These are phyloP conservation scores for Pycnomerus fuliginosus DNA, from an alignment of 2,888 invertebrate genomes.

Conservation along the genomic window DNA sequence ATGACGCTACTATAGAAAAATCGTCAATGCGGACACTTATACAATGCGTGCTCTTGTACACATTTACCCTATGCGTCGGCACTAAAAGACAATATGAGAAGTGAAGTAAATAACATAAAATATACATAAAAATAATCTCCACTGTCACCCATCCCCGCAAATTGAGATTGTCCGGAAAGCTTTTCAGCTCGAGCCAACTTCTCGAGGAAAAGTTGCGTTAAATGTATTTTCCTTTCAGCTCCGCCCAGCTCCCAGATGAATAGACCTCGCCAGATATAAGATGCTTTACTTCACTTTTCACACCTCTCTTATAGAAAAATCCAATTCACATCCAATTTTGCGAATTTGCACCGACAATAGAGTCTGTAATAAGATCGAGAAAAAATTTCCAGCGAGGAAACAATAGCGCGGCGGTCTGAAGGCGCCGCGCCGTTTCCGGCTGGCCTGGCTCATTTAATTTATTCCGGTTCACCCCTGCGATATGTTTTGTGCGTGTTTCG, in stretches of 20 bases:
- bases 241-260: slow-evolving; percentile 32
- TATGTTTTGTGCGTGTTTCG: slow-evolving; percentile 25
- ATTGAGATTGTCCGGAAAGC: no score
- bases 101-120: no score
- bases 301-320: slow-evolving; percentile 36
- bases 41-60: no score
- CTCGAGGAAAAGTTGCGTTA: not conserved
- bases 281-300: slow-evolving; percentile 31
- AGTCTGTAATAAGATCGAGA: slow-evolving; percentile 39
- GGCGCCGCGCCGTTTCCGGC: slow-evolving; percentile 10
- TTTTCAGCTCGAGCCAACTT: no score
- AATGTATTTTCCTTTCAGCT: not conserved
- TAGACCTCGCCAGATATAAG: slow-evolving; percentile 29
- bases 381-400: slow-evolving; percentile 39
- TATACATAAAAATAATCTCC: no score
- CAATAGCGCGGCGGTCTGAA: slow-evolving; percentile 7
- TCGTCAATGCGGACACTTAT: no score
- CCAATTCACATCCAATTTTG: slow-evolving; percentile 51
- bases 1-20: no score
- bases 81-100: no score
- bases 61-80: no score
- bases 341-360: slow-evolving; percentile 47
- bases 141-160: no score
- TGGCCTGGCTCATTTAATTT: slow-evolving; percentile 7
- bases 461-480: slow-evolving; percentile 25